Base-by-base conservation (phyloP, 2,797 vertebrate genomes). In the Crax fasciolata region DNA sequence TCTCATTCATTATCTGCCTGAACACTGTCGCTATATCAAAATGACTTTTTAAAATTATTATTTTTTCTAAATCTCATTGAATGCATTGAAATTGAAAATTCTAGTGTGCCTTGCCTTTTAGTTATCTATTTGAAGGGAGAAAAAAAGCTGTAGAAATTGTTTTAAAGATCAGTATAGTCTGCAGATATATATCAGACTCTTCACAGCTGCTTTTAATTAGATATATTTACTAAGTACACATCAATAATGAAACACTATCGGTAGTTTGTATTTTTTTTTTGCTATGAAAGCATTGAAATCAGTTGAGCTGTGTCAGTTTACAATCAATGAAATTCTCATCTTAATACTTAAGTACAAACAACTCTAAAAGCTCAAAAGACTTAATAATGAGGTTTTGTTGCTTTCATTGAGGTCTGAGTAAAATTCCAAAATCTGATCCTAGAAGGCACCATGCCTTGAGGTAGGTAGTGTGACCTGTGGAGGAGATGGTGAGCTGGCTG, bases 41-140 rank as follows among this genome's bases (percentile, higher is more conserved):
- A 38, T 5, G 30, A 6, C 1, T 38, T 54, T 30, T 54, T 30
- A 18, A 3, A 52, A 13, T n/a, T 30, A 5, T 30, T 46, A 1
- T 41, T 55, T 49, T 58, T n/a, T 14, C 27, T 2, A 43, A 25
- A 25, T 39, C 35, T 77, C 27, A 55, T 20, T 12, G 9, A 55
- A 43, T 24, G 5, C 6, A 49, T 15, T 39, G 41, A 54, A 25
- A 14, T 41, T 76, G 46, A 65, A 82, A 82, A 48, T 2, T 3
- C 7, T 20, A 41, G 23, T 30, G 44, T 12, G 59, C 35, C 4
- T 21, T 76, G 30, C 18, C 39, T 82, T 48, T 21, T 27, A 57
- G 17, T 41, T 41, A 28, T 20, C 11, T 61, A 39, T 52, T 59
- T 24, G 15, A 59, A 81, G 4, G 11, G 12, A 3, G 8, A 18